Conservation (phyloP, 2,888 invertebrate genomes). For the Colostygia pectinataria region DNA sequence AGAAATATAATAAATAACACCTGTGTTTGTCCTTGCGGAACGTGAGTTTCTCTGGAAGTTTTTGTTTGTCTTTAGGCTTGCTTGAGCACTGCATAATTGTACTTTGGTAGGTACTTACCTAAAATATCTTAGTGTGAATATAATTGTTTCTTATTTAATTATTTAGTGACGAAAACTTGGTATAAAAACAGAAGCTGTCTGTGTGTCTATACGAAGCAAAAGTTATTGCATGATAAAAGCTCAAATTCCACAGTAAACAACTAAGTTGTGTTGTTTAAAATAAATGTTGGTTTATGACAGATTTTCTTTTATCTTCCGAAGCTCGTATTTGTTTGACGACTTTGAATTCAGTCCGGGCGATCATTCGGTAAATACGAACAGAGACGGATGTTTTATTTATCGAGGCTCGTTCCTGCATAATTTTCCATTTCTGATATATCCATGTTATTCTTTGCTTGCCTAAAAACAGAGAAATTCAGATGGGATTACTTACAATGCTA, state of each 20-base stretch:
- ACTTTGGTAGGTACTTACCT: no score
- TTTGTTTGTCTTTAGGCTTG: slow-evolving; percentile 14
- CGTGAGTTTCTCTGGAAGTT: slow-evolving; percentile 17
- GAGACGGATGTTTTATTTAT: slow-evolving; percentile 23
- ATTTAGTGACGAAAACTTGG: no score
- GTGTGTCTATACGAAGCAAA: no score
- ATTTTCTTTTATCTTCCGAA: slow-evolving; percentile 4
- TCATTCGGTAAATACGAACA: slow-evolving; percentile 14
- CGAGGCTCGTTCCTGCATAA: slow-evolving; percentile 15
- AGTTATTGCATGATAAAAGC: no score
- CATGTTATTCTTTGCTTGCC: slow-evolving; percentile 10
- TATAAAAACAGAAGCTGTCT: no score
- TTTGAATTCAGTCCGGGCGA: slow-evolving; percentile 8
- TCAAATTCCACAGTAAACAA: no score
- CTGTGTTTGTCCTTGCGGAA: slow-evolving; percentile 16
- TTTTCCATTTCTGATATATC: slow-evolving; percentile 6
- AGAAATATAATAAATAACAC: no score
- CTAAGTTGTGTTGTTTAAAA: no score
- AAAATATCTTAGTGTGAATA: no score
- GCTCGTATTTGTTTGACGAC: slow-evolving; percentile 8
- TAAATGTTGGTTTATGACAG: not conserved
- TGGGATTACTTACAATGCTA: not conserved
- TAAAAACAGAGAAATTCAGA: slow-evolving; percentile 7
- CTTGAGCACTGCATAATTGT: no score
- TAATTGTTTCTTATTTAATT: no score